A percentile compares a stretch with the other conserved stretches of the same genome.
Conservation (phyloP, 2,113 vertebrate species). For the Sclerurus mexicanus region DNA sequence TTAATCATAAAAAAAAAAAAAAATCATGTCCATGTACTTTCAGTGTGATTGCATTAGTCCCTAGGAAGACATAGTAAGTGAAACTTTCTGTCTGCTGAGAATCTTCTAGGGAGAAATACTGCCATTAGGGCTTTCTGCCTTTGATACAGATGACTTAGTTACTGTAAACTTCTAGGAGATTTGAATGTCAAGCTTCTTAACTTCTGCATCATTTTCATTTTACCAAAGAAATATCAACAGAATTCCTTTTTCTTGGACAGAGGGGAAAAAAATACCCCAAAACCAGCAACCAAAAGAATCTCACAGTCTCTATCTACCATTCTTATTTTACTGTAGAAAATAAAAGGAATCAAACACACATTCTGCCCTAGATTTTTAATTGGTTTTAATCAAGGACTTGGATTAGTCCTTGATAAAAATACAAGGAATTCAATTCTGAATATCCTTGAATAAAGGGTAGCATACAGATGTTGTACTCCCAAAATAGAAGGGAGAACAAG, state of each 20-base stretch:
- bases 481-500: slow-evolving; percentile 10
- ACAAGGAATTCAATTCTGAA: not conserved
- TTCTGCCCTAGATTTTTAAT: not conserved
- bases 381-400: not conserved
- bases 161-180: not conserved
- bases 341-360: not conserved
- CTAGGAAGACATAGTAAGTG: not conserved
- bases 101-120: not conserved
- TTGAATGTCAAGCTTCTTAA: not conserved
- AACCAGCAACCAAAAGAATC: not conserved
- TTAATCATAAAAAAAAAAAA: not conserved
- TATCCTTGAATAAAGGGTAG: slow-evolving; percentile 12
- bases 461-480: not conserved
- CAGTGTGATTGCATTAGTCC: not conserved
- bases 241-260: not conserved
- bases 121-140: not conserved
- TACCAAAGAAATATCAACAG: not conserved
- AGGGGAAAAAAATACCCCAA: not conserved
- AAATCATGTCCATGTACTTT: not conserved
- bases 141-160: not conserved
- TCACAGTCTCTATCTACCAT: fast-evolving
- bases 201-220: not conserved
- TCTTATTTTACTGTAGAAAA: not conserved
- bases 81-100: not conserved
- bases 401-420: not conserved